These are phyloP conservation scores for Cancer borealis DNA, from an alignment of 2,888 invertebrate species.

Conservation along the genomic window DNA sequence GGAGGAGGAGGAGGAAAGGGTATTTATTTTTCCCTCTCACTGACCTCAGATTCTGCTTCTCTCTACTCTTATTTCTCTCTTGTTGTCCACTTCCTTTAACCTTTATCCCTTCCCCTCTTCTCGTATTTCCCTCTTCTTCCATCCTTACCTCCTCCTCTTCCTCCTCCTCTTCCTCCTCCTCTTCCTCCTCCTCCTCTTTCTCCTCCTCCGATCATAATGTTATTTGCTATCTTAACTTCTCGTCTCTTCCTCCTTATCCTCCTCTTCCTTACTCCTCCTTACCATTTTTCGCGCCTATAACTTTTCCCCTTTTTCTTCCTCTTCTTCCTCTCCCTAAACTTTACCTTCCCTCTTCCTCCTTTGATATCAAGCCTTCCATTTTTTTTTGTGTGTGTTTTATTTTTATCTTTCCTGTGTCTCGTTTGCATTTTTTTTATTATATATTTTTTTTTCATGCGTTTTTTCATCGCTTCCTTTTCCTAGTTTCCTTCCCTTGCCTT, in stretches of 20 bases:
- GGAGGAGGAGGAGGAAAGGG: background rate
- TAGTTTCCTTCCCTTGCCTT: background rate
- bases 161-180: background rate
- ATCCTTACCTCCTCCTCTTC: background rate
- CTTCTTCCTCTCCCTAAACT: background rate
- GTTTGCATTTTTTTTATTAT: background rate
- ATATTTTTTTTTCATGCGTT: background rate
- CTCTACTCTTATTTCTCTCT: background rate
- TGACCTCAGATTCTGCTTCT: background rate
- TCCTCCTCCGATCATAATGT: background rate
- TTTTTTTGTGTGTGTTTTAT: background rate
- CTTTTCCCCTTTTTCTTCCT: background rate
- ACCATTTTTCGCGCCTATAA: background rate
- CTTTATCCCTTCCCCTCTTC: slow-evolving; percentile 7
- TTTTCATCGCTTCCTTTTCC: background rate
- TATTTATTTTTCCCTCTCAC: background rate
- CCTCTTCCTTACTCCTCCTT: background rate
- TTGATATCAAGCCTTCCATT: background rate
- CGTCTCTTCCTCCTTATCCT: background rate
- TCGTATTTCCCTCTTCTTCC: slow-evolving; percentile 11
- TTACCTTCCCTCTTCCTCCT: background rate
- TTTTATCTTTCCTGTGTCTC: background rate
- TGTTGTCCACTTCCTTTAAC: background rate
- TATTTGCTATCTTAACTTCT: background rate
- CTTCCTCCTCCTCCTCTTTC: background rate